Percentiles rank a stretch among this genome's conserved stretches.
Evolutionary conservation across 2,113 vertebrate genomes (phyloP).

Genomic region (Sporophila hypoxantha): DNA sequence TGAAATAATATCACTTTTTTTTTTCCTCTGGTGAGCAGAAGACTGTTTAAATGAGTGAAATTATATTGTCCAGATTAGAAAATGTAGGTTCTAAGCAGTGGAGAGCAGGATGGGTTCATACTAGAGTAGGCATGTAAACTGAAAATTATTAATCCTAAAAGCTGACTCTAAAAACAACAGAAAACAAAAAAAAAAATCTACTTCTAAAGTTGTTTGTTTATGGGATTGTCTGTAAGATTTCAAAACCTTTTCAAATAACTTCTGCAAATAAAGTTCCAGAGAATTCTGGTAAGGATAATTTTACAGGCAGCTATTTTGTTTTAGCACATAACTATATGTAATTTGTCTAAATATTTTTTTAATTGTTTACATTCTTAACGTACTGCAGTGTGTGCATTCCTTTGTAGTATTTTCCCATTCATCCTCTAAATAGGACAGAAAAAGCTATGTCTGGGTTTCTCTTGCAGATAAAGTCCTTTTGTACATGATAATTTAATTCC

Average conservation of each 20-base stretch:
- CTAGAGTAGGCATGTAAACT: not conserved
- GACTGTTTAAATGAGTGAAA: not conserved
- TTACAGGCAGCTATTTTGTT: constrained; percentile 13
- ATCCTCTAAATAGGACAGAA: not conserved
- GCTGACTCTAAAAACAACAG: not conserved
- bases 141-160: not conserved
- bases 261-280: not conserved
- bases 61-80: not conserved
- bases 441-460: constrained; percentile 7
- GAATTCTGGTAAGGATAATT: not conserved
- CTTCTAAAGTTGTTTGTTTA: not conserved
- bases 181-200: not conserved
- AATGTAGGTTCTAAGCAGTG: not conserved
- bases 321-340: constrained; percentile 8
- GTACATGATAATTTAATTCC: not conserved
- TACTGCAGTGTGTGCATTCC: not conserved
- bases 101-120: not conserved
- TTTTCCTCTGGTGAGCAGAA: not conserved
- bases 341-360: constrained; percentile 47
- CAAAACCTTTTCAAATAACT: constrained; percentile 11
- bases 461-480: not conserved
- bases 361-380: constrained; percentile 13
- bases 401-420: not conserved
- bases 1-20: not conserved
- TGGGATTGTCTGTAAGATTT: not conserved